Conservation (phyloP, 2,888 invertebrate genomes). For the Mythimna vitellina region DNA sequence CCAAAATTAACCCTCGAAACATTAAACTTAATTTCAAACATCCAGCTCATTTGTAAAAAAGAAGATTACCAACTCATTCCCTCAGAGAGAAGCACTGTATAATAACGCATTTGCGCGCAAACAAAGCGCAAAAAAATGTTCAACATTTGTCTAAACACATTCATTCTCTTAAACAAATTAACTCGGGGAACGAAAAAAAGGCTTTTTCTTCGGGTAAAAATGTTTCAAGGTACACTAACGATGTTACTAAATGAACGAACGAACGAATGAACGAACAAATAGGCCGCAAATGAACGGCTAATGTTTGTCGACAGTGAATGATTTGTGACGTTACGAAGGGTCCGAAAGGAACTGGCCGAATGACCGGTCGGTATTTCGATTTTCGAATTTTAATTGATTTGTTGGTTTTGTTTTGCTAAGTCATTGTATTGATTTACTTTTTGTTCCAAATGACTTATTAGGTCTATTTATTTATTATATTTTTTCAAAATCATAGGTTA, state of each 20-base stretch:
- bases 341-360: conserved; percentile 70
- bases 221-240: conserved; percentile 70
- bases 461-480: neutral
- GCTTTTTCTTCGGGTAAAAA: conserved; percentile 57
- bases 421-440: neutral
- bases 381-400: conserved; percentile 62
- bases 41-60: conserved; percentile 60
- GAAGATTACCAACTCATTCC: conserved; percentile 63
- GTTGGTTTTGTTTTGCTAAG: conserved; percentile 4
- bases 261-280: conserved; percentile 79
- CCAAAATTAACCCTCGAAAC: conserved; percentile 49
- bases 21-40: conserved; percentile 65
- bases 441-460: neutral
- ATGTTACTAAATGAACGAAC: conserved; percentile 78
- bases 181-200: conserved; percentile 71
- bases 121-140: conserved; percentile 71
- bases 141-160: conserved; percentile 76
- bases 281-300: conserved; percentile 76
- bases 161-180: conserved; percentile 80
- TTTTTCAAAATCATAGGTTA: neutral
- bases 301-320: conserved; percentile 81
- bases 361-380: conserved; percentile 57
- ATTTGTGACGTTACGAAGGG: conserved; percentile 74
- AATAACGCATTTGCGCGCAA: conserved; percentile 70
- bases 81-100: conserved; percentile 58